These are phyloP conservation scores for Otus sunia DNA, from an alignment of 2,113 vertebrate species.

Conservation along the genomic window DNA sequence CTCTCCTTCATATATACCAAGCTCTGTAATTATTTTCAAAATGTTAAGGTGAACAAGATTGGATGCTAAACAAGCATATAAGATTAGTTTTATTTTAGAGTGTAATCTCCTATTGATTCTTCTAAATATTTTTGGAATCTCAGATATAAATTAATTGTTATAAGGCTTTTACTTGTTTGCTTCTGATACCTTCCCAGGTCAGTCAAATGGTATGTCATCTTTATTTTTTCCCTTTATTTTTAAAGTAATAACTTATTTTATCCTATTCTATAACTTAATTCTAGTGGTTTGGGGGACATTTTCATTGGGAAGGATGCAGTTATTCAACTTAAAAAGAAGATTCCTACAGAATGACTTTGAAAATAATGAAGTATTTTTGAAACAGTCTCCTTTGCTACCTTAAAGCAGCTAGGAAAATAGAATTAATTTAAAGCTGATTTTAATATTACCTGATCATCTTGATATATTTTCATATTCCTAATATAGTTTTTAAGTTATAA, in stretches of 20 bases:
- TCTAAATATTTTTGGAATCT: background rate
- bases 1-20: background rate
- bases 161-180: background rate
- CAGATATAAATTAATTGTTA: background rate
- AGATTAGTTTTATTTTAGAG: background rate
- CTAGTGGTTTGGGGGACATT: background rate
- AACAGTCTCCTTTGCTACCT: background rate
- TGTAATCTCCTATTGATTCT: background rate
- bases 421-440: background rate
- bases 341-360: background rate
- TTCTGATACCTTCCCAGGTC: background rate
- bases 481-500: background rate
- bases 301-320: background rate
- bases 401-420: background rate
- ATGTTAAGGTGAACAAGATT: background rate
- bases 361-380: background rate
- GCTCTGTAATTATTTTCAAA: background rate
- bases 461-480: background rate
- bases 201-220: background rate
- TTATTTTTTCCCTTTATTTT: background rate
- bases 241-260: background rate
- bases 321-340: background rate
- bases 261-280: background rate
- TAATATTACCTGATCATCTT: background rate
- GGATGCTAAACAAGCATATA: background rate